These are phyloP conservation scores for Chromoteleia sp. DNA, from an alignment of 2,888 invertebrate species.

Conservation along the genomic window DNA sequence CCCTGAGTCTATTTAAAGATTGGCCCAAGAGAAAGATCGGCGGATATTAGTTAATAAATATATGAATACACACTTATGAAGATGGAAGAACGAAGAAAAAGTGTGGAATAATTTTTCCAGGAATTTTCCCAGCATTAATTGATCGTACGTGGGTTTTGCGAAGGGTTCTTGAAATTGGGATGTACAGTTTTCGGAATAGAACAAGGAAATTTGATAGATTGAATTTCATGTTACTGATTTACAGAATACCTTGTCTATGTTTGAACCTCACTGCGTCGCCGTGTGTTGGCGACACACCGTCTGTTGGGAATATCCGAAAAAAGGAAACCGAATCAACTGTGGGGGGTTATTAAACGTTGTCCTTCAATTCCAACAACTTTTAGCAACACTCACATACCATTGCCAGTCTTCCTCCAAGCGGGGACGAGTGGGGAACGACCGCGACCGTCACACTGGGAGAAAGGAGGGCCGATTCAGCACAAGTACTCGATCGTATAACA, in stretches of 20 bases:
- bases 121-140: conserved; percentile 65
- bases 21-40: conserved; percentile 27
- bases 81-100: conserved; percentile 57
- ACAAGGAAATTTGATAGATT: not conserved
- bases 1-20: not conserved
- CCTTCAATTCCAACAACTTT: conserved; percentile 30
- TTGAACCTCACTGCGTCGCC: not conserved
- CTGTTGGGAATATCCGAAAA: not conserved
- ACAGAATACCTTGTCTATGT: not conserved
- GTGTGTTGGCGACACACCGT: too few relatives aligned
- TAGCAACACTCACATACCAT: conserved; percentile 31
- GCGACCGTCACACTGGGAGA: conserved; percentile 17
- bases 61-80: conserved; percentile 40
- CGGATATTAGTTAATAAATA: conserved; percentile 38
- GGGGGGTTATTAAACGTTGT: not conserved
- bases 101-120: conserved; percentile 61
- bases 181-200: not conserved
- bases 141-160: conserved; percentile 44
- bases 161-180: conserved; percentile 39
- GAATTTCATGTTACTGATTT: not conserved
- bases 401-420: conserved; percentile 32
- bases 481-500: conserved; percentile 73
- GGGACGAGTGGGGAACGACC: not conserved
- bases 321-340: not conserved
- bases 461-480: conserved; percentile 60